phyloP scores from a whole-genome alignment of 1,140 invertebrate genomes.

The Drosophila sproati region DNA sequence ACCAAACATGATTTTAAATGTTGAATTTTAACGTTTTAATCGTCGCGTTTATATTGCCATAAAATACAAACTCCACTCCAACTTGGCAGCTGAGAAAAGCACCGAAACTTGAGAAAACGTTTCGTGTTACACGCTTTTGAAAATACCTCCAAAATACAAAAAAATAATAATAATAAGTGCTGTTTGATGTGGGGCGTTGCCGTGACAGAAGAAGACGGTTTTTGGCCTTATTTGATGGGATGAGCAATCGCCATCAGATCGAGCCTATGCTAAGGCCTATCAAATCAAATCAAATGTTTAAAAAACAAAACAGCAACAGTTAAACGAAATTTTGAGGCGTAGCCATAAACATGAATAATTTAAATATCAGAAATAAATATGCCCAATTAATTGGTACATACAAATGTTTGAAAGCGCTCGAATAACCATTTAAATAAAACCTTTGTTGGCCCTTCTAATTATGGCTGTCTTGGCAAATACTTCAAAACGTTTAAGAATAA shows the following conservation, averaged over 20 bases:
- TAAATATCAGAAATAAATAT: slow-evolving; percentile 12
- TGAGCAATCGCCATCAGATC: slow-evolving; percentile 22
- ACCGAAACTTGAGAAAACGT: slow-evolving; percentile 28
- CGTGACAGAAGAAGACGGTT: slow-evolving; percentile 22
- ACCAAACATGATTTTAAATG: slow-evolving; percentile 82
- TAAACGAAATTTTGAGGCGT: neutral
- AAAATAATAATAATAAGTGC: slow-evolving; percentile 1
- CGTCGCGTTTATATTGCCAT: slow-evolving; percentile 81
- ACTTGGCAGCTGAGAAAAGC: slow-evolving; percentile 46
- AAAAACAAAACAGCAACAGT: neutral
- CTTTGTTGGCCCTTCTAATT: neutral
- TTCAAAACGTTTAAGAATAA: neutral
- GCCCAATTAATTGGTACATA: slow-evolving; percentile 19
- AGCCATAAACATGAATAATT: neutral
- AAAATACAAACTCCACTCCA: slow-evolving; percentile 61
- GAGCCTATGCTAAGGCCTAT: neutral
- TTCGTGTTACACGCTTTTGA: slow-evolving; percentile 71
- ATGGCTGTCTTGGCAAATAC: neutral
- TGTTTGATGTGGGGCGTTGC: slow-evolving; percentile 18
- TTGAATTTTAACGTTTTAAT: slow-evolving; percentile 82
- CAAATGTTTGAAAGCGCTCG: neutral
- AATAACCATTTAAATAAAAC: slow-evolving; percentile 1
- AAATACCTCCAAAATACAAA: slow-evolving; percentile 27
- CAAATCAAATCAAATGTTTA: neutral
- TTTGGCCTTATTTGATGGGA: slow-evolving; percentile 6